Evolutionary conservation across 2,797 vertebrate species (phyloP).

Genomic region (Gallinago nigripennis): DNA sequence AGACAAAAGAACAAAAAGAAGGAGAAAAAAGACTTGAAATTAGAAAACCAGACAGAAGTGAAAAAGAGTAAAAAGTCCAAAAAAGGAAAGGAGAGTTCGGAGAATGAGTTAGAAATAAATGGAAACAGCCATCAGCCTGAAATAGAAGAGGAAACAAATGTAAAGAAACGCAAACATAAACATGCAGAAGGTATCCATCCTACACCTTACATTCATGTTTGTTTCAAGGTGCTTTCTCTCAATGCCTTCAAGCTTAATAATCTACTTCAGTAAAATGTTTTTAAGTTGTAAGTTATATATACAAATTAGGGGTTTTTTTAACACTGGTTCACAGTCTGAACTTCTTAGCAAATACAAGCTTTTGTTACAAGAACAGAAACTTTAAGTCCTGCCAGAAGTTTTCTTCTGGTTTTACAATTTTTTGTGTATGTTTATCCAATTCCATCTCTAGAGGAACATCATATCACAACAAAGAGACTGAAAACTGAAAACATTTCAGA

Average conservation of each 20-base stretch:
- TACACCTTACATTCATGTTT: not conserved
- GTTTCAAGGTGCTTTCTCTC: not conserved
- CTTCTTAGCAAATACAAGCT: not conserved
- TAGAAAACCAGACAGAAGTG: constrained; percentile 49
- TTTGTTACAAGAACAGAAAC: not conserved
- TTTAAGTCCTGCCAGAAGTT: not conserved
- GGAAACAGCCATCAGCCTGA: not conserved
- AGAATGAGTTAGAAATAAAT: constrained; percentile 38
- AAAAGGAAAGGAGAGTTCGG: not conserved
- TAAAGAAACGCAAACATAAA: constrained; percentile 64
- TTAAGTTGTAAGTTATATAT: not conserved
- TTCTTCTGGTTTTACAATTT: not conserved
- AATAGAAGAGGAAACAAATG: not conserved
- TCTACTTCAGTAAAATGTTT: not conserved
- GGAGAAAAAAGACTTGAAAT: constrained; percentile 77
- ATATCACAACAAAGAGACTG: constrained; percentile 62
- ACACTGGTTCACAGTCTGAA: not conserved
- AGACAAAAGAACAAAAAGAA: constrained; percentile 82
- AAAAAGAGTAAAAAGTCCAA: constrained; percentile 71
- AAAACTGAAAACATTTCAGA: constrained; percentile 50
- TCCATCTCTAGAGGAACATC: constrained; percentile 67
- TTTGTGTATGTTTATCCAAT: not conserved
- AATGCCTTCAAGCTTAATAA: not conserved
- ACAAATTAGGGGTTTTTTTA: not conserved
- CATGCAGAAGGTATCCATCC: constrained; percentile 57